These are phyloP conservation scores for Papilio protenor DNA, from an alignment of 2,888 invertebrate genomes.

Conservation along the genomic window DNA sequence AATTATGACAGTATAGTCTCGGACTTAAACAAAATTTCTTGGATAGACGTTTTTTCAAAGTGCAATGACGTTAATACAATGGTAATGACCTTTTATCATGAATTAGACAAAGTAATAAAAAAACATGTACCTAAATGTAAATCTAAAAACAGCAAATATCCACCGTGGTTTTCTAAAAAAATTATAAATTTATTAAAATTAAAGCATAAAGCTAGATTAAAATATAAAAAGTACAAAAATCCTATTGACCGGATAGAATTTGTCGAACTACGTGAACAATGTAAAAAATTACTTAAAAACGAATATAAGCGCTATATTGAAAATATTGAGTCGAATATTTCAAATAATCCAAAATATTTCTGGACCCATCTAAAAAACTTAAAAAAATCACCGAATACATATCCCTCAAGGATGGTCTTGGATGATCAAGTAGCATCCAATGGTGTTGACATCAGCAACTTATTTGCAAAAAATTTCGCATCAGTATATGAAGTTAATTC, in stretches of 20 bases:
- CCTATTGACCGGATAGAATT: constrained; percentile 3
- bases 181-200: not conserved
- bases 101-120: constrained; percentile 4
- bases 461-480: not conserved
- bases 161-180: constrained; percentile 6
- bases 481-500: not conserved
- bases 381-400: not conserved
- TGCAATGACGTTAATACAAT: constrained; percentile 8
- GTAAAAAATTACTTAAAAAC: constrained; percentile 8
- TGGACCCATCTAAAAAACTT: constrained; percentile 4
- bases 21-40: not conserved
- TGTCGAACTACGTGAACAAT: not conserved
- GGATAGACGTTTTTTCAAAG: not conserved
- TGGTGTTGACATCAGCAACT: not conserved
- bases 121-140: constrained; percentile 14
- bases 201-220: constrained; percentile 7
- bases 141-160: constrained; percentile 4
- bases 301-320: not conserved
- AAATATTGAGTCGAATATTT: not conserved
- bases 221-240: constrained; percentile 12
- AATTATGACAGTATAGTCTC: not conserved
- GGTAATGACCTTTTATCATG: not conserved
- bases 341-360: constrained; percentile 20
- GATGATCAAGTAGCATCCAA: not conserved
- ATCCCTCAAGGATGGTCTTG: not conserved